These are phyloP conservation scores for Parasteatoda lunata DNA, from an alignment of 2,888 invertebrate species.

Conservation along the genomic window DNA sequence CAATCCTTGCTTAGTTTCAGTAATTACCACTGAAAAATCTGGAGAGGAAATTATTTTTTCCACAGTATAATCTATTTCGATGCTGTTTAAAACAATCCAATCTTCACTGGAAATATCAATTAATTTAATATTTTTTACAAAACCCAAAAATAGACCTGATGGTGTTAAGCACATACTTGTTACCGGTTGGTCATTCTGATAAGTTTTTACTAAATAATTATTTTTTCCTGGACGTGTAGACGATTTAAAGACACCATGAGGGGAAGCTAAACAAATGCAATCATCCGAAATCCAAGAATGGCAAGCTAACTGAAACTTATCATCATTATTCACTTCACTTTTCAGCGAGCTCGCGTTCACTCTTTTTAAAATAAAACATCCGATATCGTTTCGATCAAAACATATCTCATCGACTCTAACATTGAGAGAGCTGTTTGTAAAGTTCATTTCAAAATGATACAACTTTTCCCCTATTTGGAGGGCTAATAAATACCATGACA, in stretches of 20 bases:
- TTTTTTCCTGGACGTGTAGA: neutral
- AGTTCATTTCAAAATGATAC: neutral
- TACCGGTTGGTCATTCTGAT: neutral
- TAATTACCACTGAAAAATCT: neutral
- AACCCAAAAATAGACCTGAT: neutral
- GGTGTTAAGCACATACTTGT: neutral
- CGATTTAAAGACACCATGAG: neutral
- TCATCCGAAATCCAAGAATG: conserved; percentile 14
- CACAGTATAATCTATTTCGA: conserved; percentile 6
- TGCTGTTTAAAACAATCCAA: neutral
- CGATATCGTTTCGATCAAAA: neutral
- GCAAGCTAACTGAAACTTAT: neutral
- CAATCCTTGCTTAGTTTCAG: neutral
- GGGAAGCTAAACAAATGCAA: neutral
- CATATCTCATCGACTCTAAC: neutral
- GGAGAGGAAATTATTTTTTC: neutral
- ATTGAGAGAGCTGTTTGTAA: neutral
- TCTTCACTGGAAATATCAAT: neutral
- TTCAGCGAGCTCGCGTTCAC: neutral
- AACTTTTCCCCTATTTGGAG: neutral
- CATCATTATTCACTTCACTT: neutral
- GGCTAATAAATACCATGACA: neutral
- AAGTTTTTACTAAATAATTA: neutral
- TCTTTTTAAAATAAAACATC: neutral
- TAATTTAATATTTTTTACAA: conserved; percentile 1